Base-by-base conservation (phyloP, 2,113 vertebrate species). In the Chaetodon trifascialis region DNA sequence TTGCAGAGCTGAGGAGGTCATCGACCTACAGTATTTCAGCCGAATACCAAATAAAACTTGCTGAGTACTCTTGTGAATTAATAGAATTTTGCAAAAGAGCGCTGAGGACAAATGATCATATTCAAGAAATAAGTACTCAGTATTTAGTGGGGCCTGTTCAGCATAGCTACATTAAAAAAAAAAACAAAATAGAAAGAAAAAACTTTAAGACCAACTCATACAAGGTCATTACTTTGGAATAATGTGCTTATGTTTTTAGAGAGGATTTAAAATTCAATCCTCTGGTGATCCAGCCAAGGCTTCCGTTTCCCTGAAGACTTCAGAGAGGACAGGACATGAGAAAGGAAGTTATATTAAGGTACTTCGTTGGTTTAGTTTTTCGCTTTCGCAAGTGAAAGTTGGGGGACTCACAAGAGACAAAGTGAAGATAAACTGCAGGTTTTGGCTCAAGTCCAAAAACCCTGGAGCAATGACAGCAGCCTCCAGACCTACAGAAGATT, bases 51-150 rank as follows among this genome's bases (percentile, higher is more conserved):
- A 52, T 49, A 17, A 51, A 47, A 17, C 17, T 11, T 0, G 21
- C n/a, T 38, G 21, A 34, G 44, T 34, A 17, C 16, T 40, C 38
- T 51, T 71, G 38, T 56, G 11, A 25, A 30, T 30, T 34, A 16
- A 47, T n/a, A 17, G 3, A 87, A 56, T 63, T 86, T 71, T n/a
- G 68, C 56, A 77, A 68, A 58, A 69, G 70, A 82, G 14, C n/a
- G 23, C 8, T 21, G 65, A 78, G 59, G 46, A 66, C 42, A 83
- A 73, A 65, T 17, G 9, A 55, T 79, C 36, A 58, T 42, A 59
- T 78, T 86, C 16, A 85, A 19, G 10, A 62, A 30, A 30, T 36
- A 56, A 58, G 19, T 42, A 6, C 52, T 34, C 15, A 36, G 7
- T 16, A 63, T 72, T 73, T 7, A 78, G 46, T 76, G 79, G 74